Evolutionary conservation across 1,140 invertebrate genomes (phyloP), one percentile per base, ranked within the genome.

Genomic region (Pentalonia nigronervosa): DNA sequence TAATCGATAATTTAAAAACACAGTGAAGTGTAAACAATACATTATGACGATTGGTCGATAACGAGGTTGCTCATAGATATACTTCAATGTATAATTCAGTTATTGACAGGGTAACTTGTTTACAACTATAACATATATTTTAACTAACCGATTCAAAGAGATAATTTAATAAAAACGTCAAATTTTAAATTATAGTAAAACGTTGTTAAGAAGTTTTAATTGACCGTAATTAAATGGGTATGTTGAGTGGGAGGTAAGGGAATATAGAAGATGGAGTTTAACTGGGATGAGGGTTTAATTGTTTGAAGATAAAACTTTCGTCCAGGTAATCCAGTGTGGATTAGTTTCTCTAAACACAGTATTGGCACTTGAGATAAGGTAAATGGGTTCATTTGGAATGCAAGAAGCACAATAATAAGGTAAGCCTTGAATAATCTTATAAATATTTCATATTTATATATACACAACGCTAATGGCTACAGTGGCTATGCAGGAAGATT

Each of bases 161-260:
- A 11, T 67, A 90, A 90, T 45, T 45, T 20, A 60, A 90, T 90
- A 90, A 90, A 90, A 90, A 67, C 25, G 56, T 67, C 89, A 67
- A 90, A 90, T 90, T 90, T 41, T 90, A 60, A 90, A 45, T 60
- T 60, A 90, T 90, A 60, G 60, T 67, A 30, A 90, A 90, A 90
- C 41, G 56, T 21, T 21, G 56, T 90, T 47, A 30, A 45, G 9
- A 36, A 60, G 53, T 90, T 90, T 90, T 90, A 90, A 90, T 90
- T 67, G 56, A 45, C 36, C n/a, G 23, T 90, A 90, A 90, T 90
- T 90, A 9, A 90, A 45, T 90, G n/a, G 41, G 41, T n/a, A 67
- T 45, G 56, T 67, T n/a, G 36, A 45, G 20, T 45, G 89, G 36
- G 34, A n/a, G 67, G 56, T 45, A 67, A 45, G 23, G 7, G 23